A percentile compares a stretch with the other conserved stretches of the same genome.
Conservation (phyloP, 2,113 vertebrate genomes). For the Stegostoma tigrinum region DNA sequence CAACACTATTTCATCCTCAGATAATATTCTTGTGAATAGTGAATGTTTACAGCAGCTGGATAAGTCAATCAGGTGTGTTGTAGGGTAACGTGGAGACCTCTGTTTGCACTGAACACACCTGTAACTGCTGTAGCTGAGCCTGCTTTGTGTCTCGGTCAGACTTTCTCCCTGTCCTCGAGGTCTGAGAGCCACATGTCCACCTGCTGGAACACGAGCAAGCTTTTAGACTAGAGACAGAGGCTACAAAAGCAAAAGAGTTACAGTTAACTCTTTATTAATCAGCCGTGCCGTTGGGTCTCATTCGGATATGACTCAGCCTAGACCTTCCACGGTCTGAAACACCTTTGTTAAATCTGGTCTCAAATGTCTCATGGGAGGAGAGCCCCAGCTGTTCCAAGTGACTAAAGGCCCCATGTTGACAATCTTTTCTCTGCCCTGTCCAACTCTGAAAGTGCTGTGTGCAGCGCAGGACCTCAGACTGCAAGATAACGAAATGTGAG, state of each 20-base stretch:
- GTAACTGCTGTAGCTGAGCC: constrained; percentile 74
- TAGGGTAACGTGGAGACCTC: not conserved
- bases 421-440: no score
- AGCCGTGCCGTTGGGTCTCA: no score
- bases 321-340: not conserved
- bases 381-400: not conserved
- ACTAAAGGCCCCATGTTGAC: no score
- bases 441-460: no score
- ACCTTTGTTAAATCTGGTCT: not conserved
- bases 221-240: not conserved
- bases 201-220: constrained; percentile 59
- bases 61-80: not conserved
- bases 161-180: constrained; percentile 63
- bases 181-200: constrained; percentile 74
- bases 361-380: not conserved
- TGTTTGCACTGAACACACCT: constrained; percentile 59
- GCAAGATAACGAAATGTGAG: no score
- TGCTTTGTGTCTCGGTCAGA: constrained; percentile 73
- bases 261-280: not conserved
- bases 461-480: no score
- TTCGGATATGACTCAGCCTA: not conserved
- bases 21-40: not conserved
- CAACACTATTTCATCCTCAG: not conserved
- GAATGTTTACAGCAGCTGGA: not conserved
- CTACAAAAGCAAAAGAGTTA: not conserved